Evolutionary conservation across 1,140 invertebrate species (phyloP).

Genomic region (Heliothis subflexa): DNA sequence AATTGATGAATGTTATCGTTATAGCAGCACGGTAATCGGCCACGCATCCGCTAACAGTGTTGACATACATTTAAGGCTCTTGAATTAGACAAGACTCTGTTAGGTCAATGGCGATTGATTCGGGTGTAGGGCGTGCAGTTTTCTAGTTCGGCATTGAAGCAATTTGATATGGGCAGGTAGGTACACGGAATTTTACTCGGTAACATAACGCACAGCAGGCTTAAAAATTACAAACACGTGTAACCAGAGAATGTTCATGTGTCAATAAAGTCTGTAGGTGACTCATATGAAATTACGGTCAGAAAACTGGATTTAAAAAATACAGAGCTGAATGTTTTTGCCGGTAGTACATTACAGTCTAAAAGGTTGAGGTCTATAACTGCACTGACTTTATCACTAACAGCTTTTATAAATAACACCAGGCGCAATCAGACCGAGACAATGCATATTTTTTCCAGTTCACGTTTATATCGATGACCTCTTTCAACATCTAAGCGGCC

Average conservation of each 20-base stretch:
- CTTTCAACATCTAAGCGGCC: slow-evolving; percentile 8
- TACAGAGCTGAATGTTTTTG: not conserved
- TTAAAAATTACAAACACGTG: slow-evolving; percentile 41
- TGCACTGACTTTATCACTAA: slow-evolving; percentile 41
- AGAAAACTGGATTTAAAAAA: slow-evolving; percentile 1
- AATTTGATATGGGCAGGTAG: slow-evolving; percentile 33
- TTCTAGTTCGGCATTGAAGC: slow-evolving; percentile 16
- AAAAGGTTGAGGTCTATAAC: slow-evolving; percentile 41
- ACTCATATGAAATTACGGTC: slow-evolving; percentile 27
- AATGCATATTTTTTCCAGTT: slow-evolving; percentile 36
- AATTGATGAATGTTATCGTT: slow-evolving; percentile 28
- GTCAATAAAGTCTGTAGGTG: slow-evolving; percentile 41
- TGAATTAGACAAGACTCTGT: slow-evolving; percentile 4
- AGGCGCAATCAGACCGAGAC: slow-evolving; percentile 45
- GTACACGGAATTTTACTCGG: not conserved
- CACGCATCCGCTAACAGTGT: slow-evolving; percentile 21
- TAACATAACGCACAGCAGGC: slow-evolving; percentile 17
- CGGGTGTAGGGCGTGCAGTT: slow-evolving; percentile 6
- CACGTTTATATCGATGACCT: slow-evolving; percentile 32
- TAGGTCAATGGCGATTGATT: slow-evolving; percentile 32
- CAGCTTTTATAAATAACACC: slow-evolving; percentile 39
- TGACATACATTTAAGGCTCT: slow-evolving; percentile 24
- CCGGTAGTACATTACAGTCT: not conserved
- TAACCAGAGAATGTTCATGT: slow-evolving; percentile 17
- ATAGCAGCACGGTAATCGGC: slow-evolving; percentile 10